These are phyloP conservation scores for Cyphomyrus discorhynchus DNA, from an alignment of 2,113 vertebrate species.

Conservation along the genomic window DNA sequence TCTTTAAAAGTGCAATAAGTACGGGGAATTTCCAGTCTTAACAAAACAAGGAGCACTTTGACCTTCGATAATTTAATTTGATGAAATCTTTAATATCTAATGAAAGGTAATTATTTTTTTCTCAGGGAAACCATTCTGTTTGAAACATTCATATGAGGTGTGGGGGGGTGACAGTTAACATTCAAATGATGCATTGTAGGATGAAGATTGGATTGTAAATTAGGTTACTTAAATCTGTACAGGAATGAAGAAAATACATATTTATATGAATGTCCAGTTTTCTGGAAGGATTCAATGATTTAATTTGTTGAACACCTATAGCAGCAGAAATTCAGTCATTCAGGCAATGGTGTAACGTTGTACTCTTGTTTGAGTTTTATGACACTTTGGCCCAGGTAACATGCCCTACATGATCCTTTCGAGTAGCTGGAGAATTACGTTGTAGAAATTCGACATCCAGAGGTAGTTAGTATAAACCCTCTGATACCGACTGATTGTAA, in stretches of 20 bases:
- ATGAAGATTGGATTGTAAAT: neutral
- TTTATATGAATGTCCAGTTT: neutral
- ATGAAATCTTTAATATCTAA: neutral
- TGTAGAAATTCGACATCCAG: neutral
- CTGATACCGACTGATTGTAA: conserved; percentile 2
- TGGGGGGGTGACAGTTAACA: neutral
- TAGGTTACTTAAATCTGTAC: neutral
- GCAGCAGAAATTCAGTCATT: neutral
- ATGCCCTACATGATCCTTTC: neutral
- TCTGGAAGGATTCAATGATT: neutral
- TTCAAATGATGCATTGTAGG: neutral
- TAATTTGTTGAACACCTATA: neutral
- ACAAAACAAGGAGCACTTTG: neutral
- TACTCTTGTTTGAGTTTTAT: neutral
- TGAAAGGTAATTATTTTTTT: neutral
- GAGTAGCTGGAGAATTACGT: neutral
- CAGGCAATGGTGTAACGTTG: neutral
- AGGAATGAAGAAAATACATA: neutral
- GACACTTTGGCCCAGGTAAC: neutral
- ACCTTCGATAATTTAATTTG: neutral
- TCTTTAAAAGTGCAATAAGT: conserved; percentile 14
- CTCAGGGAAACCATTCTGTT: conserved; percentile 13
- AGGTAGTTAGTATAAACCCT: neutral
- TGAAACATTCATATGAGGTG: neutral
- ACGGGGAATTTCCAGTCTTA: neutral